Base-by-base conservation (phyloP, 2,888 invertebrate genomes). In the Frankliniella fusca region DNA sequence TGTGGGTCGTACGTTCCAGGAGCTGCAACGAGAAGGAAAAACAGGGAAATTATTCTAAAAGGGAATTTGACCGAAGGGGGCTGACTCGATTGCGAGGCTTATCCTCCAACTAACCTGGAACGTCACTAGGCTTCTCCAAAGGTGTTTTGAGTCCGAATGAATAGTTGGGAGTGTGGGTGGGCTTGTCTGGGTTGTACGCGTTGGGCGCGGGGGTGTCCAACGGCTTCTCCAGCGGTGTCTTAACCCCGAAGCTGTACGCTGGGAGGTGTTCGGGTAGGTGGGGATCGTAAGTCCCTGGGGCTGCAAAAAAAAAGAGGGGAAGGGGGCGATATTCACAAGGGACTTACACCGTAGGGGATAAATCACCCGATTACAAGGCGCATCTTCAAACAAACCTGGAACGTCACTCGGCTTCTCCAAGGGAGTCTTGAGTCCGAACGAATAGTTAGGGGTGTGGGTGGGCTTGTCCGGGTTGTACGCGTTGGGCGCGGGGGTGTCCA, bases 1-100 rank as follows among this genome's bases (percentile, higher is more conserved):
- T 93, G 93, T 0, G 95, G 93, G 84, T 94, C 92, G 88, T 97
- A 97, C 88, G 95, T 94, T n/a, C 96, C 96, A 0, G 97, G 97
- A 9, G 96, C 95, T 3, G 96, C 96, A 76, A 23, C 54, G 18
- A 54, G n/a, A n/a, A n/a, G n/a, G 7, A 61, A 61, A 61, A 61
- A 61, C 18, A n/a, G 18, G 61, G 7, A 0, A n/a, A n/a, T n/a
- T n/a, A 15, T 61, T 10, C 61, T 20, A 15, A 15, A 0, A 12
- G 61, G 10, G 38, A 38, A 3, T 38, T 38, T 38, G 3, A 38
- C 38, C 38, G 38, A 3, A 38, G 38, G 38, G 38, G 5, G 5
- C 38, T 38, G 54, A 54, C 15, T 5, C 54, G 54, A 54, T 15
- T 54, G 8, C 54, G 8, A 54, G 18, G 15, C 54, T 0, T 54